These are phyloP conservation scores for Sphaeramia orbicularis DNA, from an alignment of 2,797 vertebrate species.

Conservation along the genomic window DNA sequence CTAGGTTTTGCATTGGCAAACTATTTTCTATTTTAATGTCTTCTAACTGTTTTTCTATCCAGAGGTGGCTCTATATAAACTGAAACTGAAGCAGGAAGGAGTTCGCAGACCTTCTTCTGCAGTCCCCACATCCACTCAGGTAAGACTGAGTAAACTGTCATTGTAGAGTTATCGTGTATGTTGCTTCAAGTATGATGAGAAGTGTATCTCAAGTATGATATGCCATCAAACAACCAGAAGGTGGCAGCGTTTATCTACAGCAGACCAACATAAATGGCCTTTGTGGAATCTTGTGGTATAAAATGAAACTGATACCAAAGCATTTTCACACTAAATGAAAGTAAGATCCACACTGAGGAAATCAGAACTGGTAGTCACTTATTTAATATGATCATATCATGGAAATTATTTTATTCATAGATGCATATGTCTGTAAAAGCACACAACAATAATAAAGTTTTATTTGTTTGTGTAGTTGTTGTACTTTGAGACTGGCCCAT, in stretches of 20 bases:
- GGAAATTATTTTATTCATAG: neutral
- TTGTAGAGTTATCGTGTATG: neutral
- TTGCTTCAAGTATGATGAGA: neutral
- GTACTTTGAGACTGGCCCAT: too few species aligned
- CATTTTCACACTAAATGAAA: constrained; percentile 79
- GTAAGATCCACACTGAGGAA: constrained; percentile 31
- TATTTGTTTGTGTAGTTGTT: too few species aligned
- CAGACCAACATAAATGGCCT: too few species aligned
- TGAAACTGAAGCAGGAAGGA: constrained; percentile 88
- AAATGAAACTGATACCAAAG: constrained; percentile 64
- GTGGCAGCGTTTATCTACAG: constrained; percentile 61
- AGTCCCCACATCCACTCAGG: constrained; percentile 79
- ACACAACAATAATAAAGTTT: too few species aligned
- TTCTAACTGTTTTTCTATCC: constrained; percentile 38
- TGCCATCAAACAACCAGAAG: constrained; percentile 33
- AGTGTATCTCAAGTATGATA: neutral
- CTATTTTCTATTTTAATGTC: neutral
- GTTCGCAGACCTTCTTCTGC: constrained; percentile 82
- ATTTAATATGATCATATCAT: neutral
- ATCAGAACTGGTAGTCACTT: constrained; percentile 7
- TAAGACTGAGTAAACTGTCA: constrained; percentile 52
- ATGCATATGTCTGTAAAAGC: neutral
- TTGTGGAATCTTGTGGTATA: constrained; percentile 48
- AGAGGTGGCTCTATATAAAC: constrained; percentile 89
- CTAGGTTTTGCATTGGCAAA: too few species aligned